phyloP scores from a whole-genome alignment of 2,888 invertebrate genomes.

The Kryphioiulus occultus region DNA sequence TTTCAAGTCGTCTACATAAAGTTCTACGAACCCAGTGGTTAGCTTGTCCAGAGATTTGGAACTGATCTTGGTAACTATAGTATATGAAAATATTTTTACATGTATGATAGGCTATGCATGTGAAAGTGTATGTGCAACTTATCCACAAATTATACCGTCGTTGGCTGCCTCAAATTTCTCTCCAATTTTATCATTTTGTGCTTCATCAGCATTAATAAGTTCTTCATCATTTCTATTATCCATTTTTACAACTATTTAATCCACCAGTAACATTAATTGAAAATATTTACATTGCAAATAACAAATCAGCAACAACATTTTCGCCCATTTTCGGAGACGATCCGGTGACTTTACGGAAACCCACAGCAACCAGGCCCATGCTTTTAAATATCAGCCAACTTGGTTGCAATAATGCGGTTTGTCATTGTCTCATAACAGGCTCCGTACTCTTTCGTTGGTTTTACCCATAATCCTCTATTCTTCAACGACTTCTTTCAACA shows the following conservation, averaged over 20 bases:
- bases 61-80: not conserved
- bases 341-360: too few species aligned
- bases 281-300: not conserved
- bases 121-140: too few species aligned
- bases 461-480: too few species aligned
- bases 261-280: not conserved
- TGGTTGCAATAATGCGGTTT: too few species aligned
- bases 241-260: not conserved
- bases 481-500: too few species aligned
- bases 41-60: not conserved
- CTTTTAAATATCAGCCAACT: too few species aligned
- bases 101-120: too few species aligned
- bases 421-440: too few species aligned
- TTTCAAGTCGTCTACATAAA: slow-evolving; percentile 57
- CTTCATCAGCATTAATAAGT: not conserved
- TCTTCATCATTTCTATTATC: not conserved
- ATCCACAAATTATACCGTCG: not conserved
- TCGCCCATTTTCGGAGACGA: too few species aligned
- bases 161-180: not conserved
- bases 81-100: not conserved
- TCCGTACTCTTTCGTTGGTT: too few species aligned
- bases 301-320: too few species aligned
- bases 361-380: too few species aligned
- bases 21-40: slow-evolving; percentile 35
- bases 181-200: not conserved